Conservation (phyloP, 2,888 invertebrate genomes). For the Drosophila borborema region DNA sequence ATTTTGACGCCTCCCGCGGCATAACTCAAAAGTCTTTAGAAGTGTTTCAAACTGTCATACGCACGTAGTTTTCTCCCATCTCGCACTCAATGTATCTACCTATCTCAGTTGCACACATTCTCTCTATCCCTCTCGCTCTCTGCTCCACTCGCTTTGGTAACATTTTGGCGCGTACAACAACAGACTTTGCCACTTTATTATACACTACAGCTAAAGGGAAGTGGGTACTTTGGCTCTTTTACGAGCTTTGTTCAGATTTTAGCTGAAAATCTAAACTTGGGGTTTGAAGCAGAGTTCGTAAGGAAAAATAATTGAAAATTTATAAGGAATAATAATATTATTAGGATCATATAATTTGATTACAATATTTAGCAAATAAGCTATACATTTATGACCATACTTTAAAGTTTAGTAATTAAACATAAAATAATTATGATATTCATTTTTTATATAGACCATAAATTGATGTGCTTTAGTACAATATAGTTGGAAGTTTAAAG, state of each 20-base stretch:
- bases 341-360: not conserved
- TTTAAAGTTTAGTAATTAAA: too few species aligned
- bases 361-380: not conserved
- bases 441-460: too few species aligned
- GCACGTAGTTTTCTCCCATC: conserved; percentile 56
- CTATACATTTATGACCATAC: too few species aligned
- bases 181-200: conserved; percentile 61
- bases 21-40: conserved; percentile 63
- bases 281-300: not conserved
- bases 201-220: not conserved
- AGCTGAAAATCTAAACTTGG: not conserved
- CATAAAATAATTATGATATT: too few species aligned
- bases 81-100: not conserved
- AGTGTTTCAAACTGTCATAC: conserved; percentile 77
- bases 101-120: conserved; percentile 7
- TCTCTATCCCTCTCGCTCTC: not conserved
- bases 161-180: conserved; percentile 31
- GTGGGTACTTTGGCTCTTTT: not conserved
- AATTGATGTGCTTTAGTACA: too few species aligned
- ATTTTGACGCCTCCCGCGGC: conserved; percentile 50
- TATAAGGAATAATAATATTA: not conserved
- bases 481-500: too few species aligned
- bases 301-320: not conserved
- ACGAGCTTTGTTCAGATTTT: not conserved
- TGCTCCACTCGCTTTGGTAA: conserved; percentile 7